Evolutionary conservation across 2,113 vertebrate species (phyloP), one percentile per base, ranked within the genome.

Genomic region (Ornithorhynchus anatinus): DNA sequence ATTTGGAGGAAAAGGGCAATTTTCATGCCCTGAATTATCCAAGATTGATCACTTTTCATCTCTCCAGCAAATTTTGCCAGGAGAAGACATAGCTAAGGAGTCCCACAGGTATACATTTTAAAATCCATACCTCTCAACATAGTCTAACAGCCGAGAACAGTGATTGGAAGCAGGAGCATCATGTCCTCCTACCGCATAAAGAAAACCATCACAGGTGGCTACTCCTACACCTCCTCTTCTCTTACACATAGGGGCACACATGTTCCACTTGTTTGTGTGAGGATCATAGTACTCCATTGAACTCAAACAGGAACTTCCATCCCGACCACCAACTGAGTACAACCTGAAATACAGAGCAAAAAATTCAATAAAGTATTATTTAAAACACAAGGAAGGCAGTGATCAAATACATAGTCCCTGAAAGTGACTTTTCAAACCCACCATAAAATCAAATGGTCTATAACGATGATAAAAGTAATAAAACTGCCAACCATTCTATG

Each of bases 231-330:
- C 93, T 13, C 93, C 93, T 92, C 93, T 91, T 70, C 93, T 89
- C 69, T 94, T 94, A 57, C 92, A 94, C 93, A 94, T 94, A 2
- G 94, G 93, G 54, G 94, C 92, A 65, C 94, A 94, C 90, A 94
- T 91, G 47, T 87, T 93, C 93, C 93, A 94, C 38, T 94, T 94
- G 60, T 94, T 94, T 69, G 94, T 94, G 17, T 94, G 94, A 72
- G 94, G 94, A 60, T 94, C 94, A 53, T 93, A 94, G 75, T 93
- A 93, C 33, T 94, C 93, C 89, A 94, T 94, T 38, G 94, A 94
- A 82, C 92, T 94, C 81, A 94, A 88, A 63, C 94, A 94, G 0
- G 94, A 94, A 61, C 93, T 94, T 77, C 94, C 92, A 72, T 94
- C 93, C 27, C 93, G 91, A 47, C 94, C 94, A 35, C 94, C 94